phyloP scores from a whole-genome alignment of 1,140 invertebrate genomes.

The Paraescarpia echinospica region DNA sequence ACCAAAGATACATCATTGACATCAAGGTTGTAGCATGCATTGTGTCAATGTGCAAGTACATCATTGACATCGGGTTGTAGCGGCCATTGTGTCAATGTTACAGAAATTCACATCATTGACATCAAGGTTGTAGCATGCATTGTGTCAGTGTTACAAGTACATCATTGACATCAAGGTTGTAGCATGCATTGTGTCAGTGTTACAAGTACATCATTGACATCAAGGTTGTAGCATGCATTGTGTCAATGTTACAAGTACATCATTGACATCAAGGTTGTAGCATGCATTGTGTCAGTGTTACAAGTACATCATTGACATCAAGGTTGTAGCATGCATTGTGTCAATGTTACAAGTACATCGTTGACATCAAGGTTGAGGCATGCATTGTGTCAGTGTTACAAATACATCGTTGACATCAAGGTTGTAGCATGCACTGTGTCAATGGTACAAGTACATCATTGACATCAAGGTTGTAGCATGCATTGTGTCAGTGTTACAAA shows the following conservation, averaged over 20 bases:
- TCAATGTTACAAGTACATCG: neutral
- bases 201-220: neutral
- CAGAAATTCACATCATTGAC: too few species aligned
- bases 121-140: neutral
- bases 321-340: neutral
- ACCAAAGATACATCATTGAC: too few species aligned
- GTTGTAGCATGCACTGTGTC: too few species aligned
- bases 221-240: neutral
- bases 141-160: neutral
- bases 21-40: too few species aligned
- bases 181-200: neutral
- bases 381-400: neutral
- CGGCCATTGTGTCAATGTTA: too few species aligned
- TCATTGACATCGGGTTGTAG: too few species aligned
- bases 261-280: neutral
- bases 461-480: neutral
- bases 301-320: neutral
- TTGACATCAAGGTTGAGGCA: neutral
- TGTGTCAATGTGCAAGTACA: too few species aligned
- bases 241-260: neutral
- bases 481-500: neutral
- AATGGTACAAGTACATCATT: neutral
- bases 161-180: neutral
- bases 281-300: neutral
- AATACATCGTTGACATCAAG: neutral